Conservation (phyloP, 92 coral and sea anemone genomes). For the Actinostola sp. region DNA sequence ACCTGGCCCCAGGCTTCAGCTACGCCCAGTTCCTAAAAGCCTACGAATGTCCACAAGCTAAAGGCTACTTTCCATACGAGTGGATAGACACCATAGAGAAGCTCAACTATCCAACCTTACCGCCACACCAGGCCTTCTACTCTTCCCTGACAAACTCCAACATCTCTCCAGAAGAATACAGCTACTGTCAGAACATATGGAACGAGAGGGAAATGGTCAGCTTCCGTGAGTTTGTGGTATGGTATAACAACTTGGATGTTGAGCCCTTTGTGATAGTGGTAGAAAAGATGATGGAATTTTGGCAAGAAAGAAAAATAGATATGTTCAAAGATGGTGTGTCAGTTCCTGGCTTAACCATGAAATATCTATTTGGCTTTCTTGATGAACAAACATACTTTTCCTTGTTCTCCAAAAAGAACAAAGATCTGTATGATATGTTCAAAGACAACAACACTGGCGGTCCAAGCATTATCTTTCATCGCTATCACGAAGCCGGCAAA, state of each 20-base stretch:
- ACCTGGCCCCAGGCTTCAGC: slow-evolving; percentile 49
- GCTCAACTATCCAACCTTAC: slow-evolving; percentile 29
- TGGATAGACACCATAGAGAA: slow-evolving; percentile 36
- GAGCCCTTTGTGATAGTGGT: slow-evolving; percentile 42
- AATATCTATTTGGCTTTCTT: slow-evolving; percentile 18
- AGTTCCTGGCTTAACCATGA: slow-evolving; percentile 45
- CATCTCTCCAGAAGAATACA: slow-evolving; percentile 39
- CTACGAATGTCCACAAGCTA: slow-evolving; percentile 36
- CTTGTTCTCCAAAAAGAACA: background rate
- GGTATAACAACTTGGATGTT: slow-evolving; percentile 47
- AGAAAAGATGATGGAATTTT: slow-evolving; percentile 45
- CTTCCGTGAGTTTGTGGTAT: slow-evolving; percentile 24
- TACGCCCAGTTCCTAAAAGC: slow-evolving; percentile 52
- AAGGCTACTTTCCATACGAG: slow-evolving; percentile 50
- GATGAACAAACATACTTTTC: slow-evolving; percentile 26
- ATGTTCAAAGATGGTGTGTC: slow-evolving; percentile 47
- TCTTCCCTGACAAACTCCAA: slow-evolving; percentile 14
- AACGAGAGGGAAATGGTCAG: slow-evolving; percentile 9
- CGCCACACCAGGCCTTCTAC: slow-evolving; percentile 35
- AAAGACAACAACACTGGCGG: slow-evolving; percentile 32
- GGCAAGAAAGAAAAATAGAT: slow-evolving; percentile 35
- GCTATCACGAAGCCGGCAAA: slow-evolving; percentile 20
- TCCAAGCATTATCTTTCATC: slow-evolving; percentile 21
- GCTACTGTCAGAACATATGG: slow-evolving; percentile 43
- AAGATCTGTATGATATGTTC: slow-evolving; percentile 21